Evolutionary conservation across 2,113 vertebrate species (phyloP).

Genomic region (Rattus rattus): DNA sequence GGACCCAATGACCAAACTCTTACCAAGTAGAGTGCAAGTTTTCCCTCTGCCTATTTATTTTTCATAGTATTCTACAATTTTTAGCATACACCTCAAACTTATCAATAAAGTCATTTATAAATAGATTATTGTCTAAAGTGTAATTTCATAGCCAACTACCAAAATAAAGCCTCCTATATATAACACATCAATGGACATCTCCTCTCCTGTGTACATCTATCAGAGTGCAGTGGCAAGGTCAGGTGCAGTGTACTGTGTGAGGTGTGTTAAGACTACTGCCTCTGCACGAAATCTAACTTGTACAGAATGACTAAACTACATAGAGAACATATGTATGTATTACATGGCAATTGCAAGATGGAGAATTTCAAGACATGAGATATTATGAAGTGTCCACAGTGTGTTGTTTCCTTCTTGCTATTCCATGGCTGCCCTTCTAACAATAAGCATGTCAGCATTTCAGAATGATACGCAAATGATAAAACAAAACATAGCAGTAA

Average conservation of each 20-base stretch:
- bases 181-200: neutral
- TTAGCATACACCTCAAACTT: neutral
- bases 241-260: neutral
- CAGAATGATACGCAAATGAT: neutral
- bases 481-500: neutral
- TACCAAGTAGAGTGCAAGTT: neutral
- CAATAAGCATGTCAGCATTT: slow-evolving; percentile 25
- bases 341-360: neutral
- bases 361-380: neutral
- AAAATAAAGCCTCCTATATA: neutral
- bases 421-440: neutral
- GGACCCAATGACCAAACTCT: neutral
- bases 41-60: neutral
- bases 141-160: slow-evolving; percentile 32
- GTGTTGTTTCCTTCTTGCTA: neutral
- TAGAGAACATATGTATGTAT: neutral
- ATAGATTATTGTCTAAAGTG: neutral
- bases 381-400: neutral
- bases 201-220: neutral
- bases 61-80: neutral
- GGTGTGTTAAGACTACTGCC: neutral
- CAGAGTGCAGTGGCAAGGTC: neutral
- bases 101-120: neutral
- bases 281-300: neutral
- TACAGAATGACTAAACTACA: neutral